Evolutionary conservation across 2,888 invertebrate genomes (phyloP).

Genomic region (Priocnemis perturbator): DNA sequence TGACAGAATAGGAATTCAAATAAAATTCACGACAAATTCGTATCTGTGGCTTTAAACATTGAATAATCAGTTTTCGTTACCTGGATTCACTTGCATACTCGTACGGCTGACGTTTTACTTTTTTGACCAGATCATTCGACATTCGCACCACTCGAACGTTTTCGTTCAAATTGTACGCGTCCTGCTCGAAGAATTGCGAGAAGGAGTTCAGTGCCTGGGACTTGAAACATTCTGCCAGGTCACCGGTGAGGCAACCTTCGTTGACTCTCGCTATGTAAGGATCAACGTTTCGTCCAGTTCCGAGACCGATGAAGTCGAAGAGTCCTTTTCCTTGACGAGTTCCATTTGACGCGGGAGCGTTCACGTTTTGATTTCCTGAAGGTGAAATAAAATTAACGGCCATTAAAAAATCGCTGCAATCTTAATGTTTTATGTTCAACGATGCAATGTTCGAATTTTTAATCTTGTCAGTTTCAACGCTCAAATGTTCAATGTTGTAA

Average conservation of each 20-base stretch:
- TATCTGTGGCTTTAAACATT: too few species aligned
- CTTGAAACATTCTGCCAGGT: conserved; percentile 91
- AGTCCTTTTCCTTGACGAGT: conserved; percentile 82
- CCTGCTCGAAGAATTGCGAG: conserved; percentile 86
- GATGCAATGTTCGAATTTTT: too few species aligned
- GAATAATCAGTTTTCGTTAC: conserved; percentile 44
- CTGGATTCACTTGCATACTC: conserved; percentile 83
- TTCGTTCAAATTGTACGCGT: conserved; percentile 78
- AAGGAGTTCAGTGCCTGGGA: conserved; percentile 86
- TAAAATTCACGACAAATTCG: too few species aligned
- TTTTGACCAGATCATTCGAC: conserved; percentile 82
- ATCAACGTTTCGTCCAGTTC: conserved; percentile 84
- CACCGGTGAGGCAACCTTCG: conserved; percentile 85
- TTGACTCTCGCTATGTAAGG: conserved; percentile 87
- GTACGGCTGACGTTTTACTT: conserved; percentile 83
- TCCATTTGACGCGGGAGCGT: conserved; percentile 55
- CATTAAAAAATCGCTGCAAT: too few species aligned
- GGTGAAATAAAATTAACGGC: not conserved
- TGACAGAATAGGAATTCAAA: too few species aligned
- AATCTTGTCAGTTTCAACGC: too few species aligned
- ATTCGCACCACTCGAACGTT: conserved; percentile 84
- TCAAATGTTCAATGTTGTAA: too few species aligned
- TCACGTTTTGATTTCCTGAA: not conserved
- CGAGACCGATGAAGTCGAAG: conserved; percentile 88
- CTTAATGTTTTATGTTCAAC: too few species aligned